A percentile compares a stretch with the other conserved stretches of the same genome.
Conservation (phyloP, 1,140 invertebrate species). For the Drosophila takahashii region DNA sequence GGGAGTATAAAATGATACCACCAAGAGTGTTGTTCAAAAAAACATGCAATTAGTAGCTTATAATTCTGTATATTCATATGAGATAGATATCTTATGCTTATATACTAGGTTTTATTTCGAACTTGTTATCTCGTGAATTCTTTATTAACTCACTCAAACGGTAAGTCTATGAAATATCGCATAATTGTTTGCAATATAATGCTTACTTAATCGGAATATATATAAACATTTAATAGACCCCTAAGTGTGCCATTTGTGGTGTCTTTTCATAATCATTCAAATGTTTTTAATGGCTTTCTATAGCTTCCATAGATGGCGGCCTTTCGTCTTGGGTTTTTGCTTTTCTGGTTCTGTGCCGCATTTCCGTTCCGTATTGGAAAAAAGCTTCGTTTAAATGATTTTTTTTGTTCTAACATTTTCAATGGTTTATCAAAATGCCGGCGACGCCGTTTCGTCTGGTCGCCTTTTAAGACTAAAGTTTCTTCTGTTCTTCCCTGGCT, state of each 20-base stretch:
- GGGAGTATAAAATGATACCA: not conserved
- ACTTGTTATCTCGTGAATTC: not conserved
- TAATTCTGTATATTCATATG: not conserved
- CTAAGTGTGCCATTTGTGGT: constrained; percentile 42
- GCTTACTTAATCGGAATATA: constrained; percentile 36
- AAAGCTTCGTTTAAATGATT: constrained; percentile 46
- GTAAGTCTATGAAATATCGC: not conserved
- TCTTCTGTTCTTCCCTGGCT: constrained; percentile 27
- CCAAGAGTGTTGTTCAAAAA: not conserved
- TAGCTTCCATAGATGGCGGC: constrained; percentile 11
- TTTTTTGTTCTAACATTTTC: constrained; percentile 63
- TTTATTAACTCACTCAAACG: not conserved
- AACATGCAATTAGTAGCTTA: not conserved
- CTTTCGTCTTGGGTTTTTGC: constrained; percentile 21
- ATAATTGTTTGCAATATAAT: not conserved
- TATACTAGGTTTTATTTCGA: not conserved
- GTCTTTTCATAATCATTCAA: constrained; percentile 30
- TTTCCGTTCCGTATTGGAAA: constrained; percentile 76
- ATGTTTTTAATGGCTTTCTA: constrained; percentile 8
- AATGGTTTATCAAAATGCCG: constrained; percentile 61
- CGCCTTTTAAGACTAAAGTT: constrained; percentile 63
- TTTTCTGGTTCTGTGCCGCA: constrained; percentile 71
- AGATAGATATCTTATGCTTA: not conserved
- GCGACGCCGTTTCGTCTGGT: constrained; percentile 60
- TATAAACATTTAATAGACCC: constrained; percentile 26